Evolutionary conservation across 2,113 vertebrate species (phyloP).

Genomic region (Mirza zaza): DNA sequence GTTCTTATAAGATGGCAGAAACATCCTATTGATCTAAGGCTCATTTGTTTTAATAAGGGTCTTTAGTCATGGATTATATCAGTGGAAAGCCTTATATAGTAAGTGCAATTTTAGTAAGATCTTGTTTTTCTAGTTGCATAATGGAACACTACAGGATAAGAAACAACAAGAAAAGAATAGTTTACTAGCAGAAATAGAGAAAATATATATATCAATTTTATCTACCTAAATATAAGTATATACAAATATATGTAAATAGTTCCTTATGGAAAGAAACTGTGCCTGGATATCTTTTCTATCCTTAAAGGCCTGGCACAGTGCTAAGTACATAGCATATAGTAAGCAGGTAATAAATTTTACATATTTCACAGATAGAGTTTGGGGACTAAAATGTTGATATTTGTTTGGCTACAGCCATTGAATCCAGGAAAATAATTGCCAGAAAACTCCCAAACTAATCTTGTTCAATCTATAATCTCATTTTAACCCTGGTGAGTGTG

Average conservation of each 20-base stretch:
- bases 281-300: neutral
- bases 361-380: neutral
- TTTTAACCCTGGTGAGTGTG: neutral
- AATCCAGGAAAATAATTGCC: neutral
- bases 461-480: neutral
- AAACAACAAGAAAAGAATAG: neutral
- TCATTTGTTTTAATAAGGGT: slow-evolving; percentile 52
- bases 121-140: neutral
- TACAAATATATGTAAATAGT: neutral
- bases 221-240: neutral
- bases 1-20: neutral
- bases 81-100: neutral
- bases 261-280: neutral
- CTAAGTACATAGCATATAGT: neutral
- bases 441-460: neutral
- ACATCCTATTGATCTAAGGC: slow-evolving; percentile 21
- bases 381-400: neutral
- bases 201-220: neutral
- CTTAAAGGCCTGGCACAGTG: neutral
- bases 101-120: neutral
- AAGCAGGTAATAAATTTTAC: neutral
- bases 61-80: slow-evolving; percentile 44
- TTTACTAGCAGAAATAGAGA: neutral
- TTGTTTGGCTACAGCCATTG: neutral
- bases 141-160: neutral